Conservation (phyloP, 2,113 vertebrate species). For the Noctilio leporinus region DNA sequence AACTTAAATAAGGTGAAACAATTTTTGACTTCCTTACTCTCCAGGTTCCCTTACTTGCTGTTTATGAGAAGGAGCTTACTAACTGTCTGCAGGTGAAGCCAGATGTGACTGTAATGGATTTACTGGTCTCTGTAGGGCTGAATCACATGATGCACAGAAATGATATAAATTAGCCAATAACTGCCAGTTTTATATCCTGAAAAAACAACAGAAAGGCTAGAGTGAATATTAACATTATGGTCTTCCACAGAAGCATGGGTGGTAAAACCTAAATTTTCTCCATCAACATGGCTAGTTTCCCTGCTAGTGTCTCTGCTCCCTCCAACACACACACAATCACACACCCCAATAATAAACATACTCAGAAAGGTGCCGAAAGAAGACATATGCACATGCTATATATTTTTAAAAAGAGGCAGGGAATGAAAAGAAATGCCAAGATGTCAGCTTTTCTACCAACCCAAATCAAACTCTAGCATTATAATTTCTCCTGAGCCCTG, state of each 20-base stretch:
- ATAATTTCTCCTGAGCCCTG: not conserved
- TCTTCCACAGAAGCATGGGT: not conserved
- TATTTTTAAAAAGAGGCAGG: not conserved
- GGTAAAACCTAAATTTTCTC: not conserved
- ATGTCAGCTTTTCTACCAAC: not conserved
- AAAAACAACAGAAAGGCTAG: not conserved
- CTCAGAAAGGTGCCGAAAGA: not conserved
- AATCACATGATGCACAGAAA: not conserved
- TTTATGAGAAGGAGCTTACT: not conserved
- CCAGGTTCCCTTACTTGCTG: not conserved
- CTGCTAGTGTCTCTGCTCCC: fast-evolving
- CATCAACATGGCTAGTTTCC: not conserved
- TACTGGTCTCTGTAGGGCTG: not conserved
- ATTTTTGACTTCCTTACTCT: not conserved
- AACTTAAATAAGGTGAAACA: not conserved
- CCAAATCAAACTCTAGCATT: not conserved
- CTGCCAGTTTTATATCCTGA: not conserved
- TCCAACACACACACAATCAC: not conserved
- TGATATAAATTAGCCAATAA: not conserved
- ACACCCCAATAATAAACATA: not conserved
- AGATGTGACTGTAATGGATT: not conserved
- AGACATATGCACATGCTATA: not conserved
- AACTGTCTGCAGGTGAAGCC: not conserved
- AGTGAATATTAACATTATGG: not conserved
- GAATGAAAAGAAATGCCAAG: not conserved